Conservation (phyloP, 2,888 invertebrate genomes). For the Eristalinus sepulchralis region DNA sequence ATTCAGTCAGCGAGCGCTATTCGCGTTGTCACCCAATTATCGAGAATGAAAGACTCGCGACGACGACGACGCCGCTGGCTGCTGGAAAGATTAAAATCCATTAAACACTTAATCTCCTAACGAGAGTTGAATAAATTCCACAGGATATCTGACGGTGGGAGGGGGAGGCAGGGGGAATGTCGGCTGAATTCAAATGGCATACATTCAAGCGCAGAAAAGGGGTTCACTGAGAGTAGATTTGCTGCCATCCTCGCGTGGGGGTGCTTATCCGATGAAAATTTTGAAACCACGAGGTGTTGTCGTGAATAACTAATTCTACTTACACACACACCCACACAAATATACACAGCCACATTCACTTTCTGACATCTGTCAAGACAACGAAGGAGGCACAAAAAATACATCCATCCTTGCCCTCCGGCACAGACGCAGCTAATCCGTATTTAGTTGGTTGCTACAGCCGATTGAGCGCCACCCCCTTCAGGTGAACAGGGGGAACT, state of each 20-base stretch:
- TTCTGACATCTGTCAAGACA: conserved; percentile 20
- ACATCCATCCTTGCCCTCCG: not conserved
- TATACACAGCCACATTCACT: not conserved
- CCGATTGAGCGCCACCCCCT: conserved; percentile 1
- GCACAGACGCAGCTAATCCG: conserved; percentile 26
- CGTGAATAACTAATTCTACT: conserved; percentile 64
- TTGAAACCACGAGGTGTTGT: conserved; percentile 67
- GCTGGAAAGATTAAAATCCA: conserved; percentile 66
- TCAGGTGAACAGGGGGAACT: not conserved
- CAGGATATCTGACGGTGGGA: conserved; percentile 1
- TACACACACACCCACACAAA: not conserved
- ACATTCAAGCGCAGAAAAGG: conserved; percentile 31
- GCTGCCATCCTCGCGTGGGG: conserved; percentile 25
- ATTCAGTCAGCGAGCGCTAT: not conserved
- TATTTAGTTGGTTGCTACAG: conserved; percentile 33
- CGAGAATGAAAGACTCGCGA: conserved; percentile 52
- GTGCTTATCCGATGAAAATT: conserved; percentile 51
- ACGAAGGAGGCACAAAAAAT: not conserved
- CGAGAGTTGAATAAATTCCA: conserved; percentile 68
- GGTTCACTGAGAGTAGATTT: conserved; percentile 45
- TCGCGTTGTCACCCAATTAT: conserved; percentile 68
- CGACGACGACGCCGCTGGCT: conserved; percentile 11
- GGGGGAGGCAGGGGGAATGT: not conserved
- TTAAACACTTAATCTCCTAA: conserved; percentile 71
- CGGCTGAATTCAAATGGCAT: conserved; percentile 14